Evolutionary conservation across 2,888 invertebrate genomes (phyloP).

Genomic region (Halictus ligatus): DNA sequence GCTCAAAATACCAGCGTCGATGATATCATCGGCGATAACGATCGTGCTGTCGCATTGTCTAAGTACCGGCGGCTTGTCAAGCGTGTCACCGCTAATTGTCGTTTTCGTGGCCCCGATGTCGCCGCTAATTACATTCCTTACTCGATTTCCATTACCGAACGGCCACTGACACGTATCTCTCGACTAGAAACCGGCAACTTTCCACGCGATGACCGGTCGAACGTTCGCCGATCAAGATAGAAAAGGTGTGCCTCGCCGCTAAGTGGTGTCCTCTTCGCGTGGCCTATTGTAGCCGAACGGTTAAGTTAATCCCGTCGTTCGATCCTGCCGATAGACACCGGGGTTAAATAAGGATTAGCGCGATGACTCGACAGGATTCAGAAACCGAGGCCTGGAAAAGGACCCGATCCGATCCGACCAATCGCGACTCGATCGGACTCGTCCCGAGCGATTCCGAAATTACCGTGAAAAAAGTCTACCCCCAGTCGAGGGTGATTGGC

Average conservation of each 20-base stretch:
- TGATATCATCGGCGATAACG: conserved; percentile 38
- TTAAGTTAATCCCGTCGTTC: conserved; percentile 78
- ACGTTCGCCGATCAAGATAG: conserved; percentile 61
- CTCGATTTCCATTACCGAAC: conserved; percentile 74
- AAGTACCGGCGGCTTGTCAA: conserved; percentile 50
- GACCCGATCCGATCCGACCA: conserved; percentile 32
- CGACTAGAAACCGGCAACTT: conserved; percentile 50
- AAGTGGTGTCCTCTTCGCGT: conserved; percentile 67
- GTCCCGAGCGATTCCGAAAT: conserved; percentile 17
- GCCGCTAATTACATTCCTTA: conserved; percentile 64
- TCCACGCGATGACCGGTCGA: conserved; percentile 36
- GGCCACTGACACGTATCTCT: conserved; percentile 43
- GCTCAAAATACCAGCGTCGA: background rate
- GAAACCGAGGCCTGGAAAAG: conserved; percentile 12
- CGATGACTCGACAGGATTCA: conserved; percentile 75
- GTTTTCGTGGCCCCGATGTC: conserved; percentile 36
- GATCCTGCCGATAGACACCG: conserved; percentile 76
- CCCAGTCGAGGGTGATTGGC: conserved; percentile 21
- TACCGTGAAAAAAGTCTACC: conserved; percentile 35
- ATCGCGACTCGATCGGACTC: conserved; percentile 55
- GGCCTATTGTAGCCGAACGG: conserved; percentile 67
- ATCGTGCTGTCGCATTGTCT: conserved; percentile 48
- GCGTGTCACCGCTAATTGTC: conserved; percentile 60
- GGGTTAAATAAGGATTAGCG: conserved; percentile 81
- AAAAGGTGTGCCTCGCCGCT: conserved; percentile 44